phyloP scores from a whole-genome alignment of 2,888 invertebrate genomes.

The Biston stratarius region DNA sequence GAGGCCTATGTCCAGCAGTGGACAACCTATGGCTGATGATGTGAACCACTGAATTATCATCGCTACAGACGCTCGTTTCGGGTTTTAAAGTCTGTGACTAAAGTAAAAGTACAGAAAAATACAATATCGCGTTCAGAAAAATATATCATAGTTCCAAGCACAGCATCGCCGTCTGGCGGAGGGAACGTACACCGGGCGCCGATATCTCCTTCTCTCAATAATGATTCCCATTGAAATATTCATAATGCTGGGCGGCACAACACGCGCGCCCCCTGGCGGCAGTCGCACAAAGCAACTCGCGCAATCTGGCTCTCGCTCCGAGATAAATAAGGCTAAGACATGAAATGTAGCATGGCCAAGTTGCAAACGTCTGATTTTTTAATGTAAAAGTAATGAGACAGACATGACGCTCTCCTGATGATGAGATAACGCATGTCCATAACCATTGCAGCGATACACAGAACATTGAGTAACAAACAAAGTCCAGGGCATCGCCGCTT shows the following conservation, averaged over 20 bases:
- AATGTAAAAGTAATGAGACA: too few relatives aligned
- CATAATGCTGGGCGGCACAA: slow-evolving; percentile 35
- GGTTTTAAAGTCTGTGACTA: not conserved
- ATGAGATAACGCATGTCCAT: too few relatives aligned
- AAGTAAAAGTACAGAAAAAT: too few relatives aligned
- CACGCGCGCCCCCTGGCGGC: not conserved
- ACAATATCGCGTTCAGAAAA: not conserved
- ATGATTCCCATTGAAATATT: slow-evolving; percentile 50
- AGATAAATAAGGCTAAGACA: not conserved
- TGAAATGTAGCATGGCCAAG: not conserved
- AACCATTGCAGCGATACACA: too few relatives aligned
- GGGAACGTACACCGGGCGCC: not conserved
- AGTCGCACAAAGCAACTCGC: not conserved
- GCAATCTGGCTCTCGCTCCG: not conserved
- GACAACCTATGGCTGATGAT: too few relatives aligned
- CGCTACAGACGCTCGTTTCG: too few relatives aligned
- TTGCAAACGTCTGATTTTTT: too few relatives aligned
- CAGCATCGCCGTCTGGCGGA: slow-evolving; percentile 1
- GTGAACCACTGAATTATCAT: too few relatives aligned
- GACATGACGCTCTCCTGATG: too few relatives aligned
- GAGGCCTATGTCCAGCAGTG: too few relatives aligned
- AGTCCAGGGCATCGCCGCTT: too few relatives aligned
- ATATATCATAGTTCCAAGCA: not conserved
- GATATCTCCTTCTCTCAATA: slow-evolving; percentile 25
- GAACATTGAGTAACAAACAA: too few relatives aligned